Evolutionary conservation across 2,113 vertebrate species (phyloP), one percentile per base, ranked within the genome.

Genomic region (Seriola aureovittata): DNA sequence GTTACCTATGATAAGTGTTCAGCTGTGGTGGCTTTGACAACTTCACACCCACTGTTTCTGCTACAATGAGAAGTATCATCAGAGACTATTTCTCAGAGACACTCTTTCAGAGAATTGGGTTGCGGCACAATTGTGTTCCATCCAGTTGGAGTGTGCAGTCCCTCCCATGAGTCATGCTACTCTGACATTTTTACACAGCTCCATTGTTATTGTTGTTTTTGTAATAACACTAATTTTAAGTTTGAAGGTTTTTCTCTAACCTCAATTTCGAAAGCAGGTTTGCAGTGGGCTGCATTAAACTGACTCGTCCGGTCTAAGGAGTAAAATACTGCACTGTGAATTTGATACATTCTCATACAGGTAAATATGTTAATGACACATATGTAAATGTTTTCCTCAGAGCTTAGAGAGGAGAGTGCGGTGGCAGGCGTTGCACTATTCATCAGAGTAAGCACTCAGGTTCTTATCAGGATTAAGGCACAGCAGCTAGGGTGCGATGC

Each of bases 401-500:
- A 62, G 78, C 85, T 84, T 62, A 70, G 50, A 69, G 46, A 7
- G 14, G 54, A 80, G 67, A 71, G 63, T 57, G 50, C 70, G 17
- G 42, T 70, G 71, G 62, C 68, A 78, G 40, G 67, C 48, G 17
- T 42, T 75, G 54, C 72, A 70, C 82, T 62, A 63, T 89, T 89
- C 78, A 83, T 85, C 78, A 89, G 23, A 68, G 48, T 83, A 81
- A 92, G 81, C 74, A 69, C 80, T 16, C 4, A 58, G 80, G 82
- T 71, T 85, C 85, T 91, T 87, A 89, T 92, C 85, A 55, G 90
- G 85, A 91, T 89, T 92, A 90, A 88, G 21, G 66, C 55, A 55
- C 14, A 25, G 25, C 85, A 84, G 82, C 64, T 52, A 38, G 48
- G 32, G 73, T 58, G 77, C 86, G 75, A 23, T 44, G 68, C 55